phyloP scores from a whole-genome alignment of 1,140 invertebrate genomes.

The Cydia amplana region DNA sequence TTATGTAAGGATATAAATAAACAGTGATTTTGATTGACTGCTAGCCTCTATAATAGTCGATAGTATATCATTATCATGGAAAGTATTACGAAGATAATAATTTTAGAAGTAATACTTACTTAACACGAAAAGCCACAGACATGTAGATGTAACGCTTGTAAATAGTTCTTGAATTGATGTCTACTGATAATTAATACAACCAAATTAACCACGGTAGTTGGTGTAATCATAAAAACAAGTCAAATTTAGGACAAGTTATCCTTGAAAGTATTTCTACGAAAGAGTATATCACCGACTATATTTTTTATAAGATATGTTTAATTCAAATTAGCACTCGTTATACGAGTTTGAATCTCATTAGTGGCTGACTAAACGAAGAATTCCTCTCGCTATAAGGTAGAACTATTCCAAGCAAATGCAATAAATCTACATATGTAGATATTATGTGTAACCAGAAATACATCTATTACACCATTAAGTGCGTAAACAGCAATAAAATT shows the following conservation, averaged over 20 bases:
- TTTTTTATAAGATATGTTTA: too few relatives aligned
- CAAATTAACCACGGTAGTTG: too few relatives aligned
- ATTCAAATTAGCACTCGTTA: conserved; percentile 28
- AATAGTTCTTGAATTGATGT: too few relatives aligned
- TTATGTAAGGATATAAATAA: too few relatives aligned
- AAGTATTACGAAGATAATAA: too few relatives aligned
- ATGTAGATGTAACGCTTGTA: too few relatives aligned
- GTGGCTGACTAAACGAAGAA: not conserved
- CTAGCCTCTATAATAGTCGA: too few relatives aligned
- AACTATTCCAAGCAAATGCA: conserved; percentile 7
- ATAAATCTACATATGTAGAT: not conserved
- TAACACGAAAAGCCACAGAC: too few relatives aligned
- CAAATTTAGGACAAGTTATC: not conserved
- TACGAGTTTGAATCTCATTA: conserved; percentile 25
- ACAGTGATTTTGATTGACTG: too few relatives aligned
- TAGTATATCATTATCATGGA: too few relatives aligned
- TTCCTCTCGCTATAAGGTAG: conserved; percentile 12
- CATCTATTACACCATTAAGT: conserved; percentile 1
- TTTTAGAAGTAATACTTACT: too few relatives aligned
- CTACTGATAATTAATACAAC: not conserved
- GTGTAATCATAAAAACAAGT: too few relatives aligned
- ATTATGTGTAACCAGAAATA: not conserved
- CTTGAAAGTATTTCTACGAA: not conserved
- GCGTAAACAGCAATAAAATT: not conserved
- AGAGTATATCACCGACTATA: conserved; percentile 13